phyloP scores from a whole-genome alignment of 2,888 invertebrate genomes.

The Tenthredo mesomela region DNA sequence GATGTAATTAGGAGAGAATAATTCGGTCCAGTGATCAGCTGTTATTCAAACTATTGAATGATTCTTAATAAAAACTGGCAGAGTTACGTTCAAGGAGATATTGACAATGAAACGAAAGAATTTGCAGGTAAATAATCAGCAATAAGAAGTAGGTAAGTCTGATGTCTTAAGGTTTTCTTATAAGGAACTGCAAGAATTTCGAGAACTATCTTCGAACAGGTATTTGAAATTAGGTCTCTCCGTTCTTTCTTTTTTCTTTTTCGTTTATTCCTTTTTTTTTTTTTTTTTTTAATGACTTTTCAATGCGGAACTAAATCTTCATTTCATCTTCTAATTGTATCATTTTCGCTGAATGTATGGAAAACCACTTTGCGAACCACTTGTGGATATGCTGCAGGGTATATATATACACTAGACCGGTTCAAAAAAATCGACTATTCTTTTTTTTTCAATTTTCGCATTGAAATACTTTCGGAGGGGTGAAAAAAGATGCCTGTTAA shows the following conservation, averaged over 20 bases:
- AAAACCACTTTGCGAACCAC: slow-evolving; percentile 23
- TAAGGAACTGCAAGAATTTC: neutral
- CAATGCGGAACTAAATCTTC: neutral
- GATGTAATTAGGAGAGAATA: neutral
- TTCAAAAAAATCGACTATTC: too few species aligned
- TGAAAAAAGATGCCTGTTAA: too few species aligned
- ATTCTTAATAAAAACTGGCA: neutral
- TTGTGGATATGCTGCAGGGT: neutral
- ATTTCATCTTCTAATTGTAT: neutral
- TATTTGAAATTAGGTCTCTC: neutral
- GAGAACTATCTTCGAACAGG: neutral
- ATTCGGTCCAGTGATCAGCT: slow-evolving; percentile 19
- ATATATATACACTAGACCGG: too few species aligned
- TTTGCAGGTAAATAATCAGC: slow-evolving; percentile 5
- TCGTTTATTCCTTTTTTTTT: too few species aligned
- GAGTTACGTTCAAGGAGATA: neutral
- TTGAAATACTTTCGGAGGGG: too few species aligned
- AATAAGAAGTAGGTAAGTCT: neutral
- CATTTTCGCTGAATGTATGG: neutral
- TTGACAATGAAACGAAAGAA: slow-evolving; percentile 9
- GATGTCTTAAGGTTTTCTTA: neutral
- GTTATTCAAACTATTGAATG: slow-evolving; percentile 17
- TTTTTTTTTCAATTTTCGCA: too few species aligned
- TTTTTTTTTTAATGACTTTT: neutral
- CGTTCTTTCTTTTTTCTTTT: neutral